These are phyloP conservation scores for Holothuria scabra DNA, from an alignment of 53 echinoderm and acorn worm species.

Conservation along the genomic window DNA sequence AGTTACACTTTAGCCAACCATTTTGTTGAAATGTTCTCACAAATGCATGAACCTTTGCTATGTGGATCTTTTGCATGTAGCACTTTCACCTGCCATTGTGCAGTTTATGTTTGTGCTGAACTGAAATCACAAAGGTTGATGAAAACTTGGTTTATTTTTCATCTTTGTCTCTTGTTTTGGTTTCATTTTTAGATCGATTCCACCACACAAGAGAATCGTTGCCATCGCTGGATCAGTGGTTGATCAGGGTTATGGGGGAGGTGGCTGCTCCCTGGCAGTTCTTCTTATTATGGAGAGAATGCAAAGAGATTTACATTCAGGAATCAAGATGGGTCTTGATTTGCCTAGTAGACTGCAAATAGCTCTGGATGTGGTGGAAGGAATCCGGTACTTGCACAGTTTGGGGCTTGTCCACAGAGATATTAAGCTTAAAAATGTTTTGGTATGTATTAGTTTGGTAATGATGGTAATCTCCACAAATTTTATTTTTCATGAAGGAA, in stretches of 20 bases:
- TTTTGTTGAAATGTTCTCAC: too few relatives aligned
- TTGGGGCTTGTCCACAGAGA: constrained; percentile 94
- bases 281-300: constrained; percentile 95
- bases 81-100: too few relatives aligned
- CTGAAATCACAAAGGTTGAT: too few relatives aligned
- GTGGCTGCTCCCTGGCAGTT: constrained; percentile 88
- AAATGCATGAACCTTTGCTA: too few relatives aligned
- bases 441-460: constrained; percentile 64
- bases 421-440: constrained; percentile 97
- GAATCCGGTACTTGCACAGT: constrained; percentile 93
- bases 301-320: constrained; percentile 89
- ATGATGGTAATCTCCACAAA: too few relatives aligned
- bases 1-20: too few relatives aligned
- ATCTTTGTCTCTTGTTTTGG: too few relatives aligned
- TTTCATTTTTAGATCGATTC: constrained; percentile 73
- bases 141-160: too few relatives aligned
- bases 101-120: too few relatives aligned
- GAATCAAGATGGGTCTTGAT: constrained; percentile 90
- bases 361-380: constrained; percentile 95
- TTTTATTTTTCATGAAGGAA: too few relatives aligned
- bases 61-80: too few relatives aligned
- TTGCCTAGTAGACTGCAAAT: constrained; percentile 87
- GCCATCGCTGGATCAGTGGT: constrained; percentile 88
- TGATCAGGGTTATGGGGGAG: constrained; percentile 91
- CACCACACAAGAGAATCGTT: constrained; percentile 85